These are phyloP conservation scores for Diabrotica undecimpunctata DNA, from an alignment of 1,140 invertebrate genomes.

Conservation along the genomic window DNA sequence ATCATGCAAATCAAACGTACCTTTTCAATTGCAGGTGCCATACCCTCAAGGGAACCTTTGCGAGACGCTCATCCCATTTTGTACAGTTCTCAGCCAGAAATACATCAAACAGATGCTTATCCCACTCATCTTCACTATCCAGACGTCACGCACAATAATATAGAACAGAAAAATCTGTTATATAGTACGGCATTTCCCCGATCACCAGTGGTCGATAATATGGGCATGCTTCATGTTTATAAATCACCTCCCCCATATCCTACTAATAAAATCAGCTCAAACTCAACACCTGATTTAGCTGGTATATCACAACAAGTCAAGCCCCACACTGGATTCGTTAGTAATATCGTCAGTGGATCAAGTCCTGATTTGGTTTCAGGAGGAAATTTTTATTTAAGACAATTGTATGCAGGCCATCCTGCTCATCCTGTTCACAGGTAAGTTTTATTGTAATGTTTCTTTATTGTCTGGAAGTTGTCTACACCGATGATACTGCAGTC, in stretches of 20 bases:
- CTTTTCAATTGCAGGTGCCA: conserved; percentile 29
- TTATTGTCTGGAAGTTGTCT: too few species aligned
- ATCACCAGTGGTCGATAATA: conserved; percentile 47
- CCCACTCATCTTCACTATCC: conserved; percentile 51
- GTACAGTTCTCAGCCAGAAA: conserved; percentile 64
- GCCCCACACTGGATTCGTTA: conserved; percentile 36
- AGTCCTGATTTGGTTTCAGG: conserved; percentile 75
- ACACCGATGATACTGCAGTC: too few species aligned
- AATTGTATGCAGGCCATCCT: conserved; percentile 40
- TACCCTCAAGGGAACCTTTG: conserved; percentile 39
- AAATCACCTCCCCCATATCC: conserved; percentile 83
- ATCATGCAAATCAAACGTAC: too few species aligned
- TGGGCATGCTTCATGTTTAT: conserved; percentile 67
- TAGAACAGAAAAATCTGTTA: conserved; percentile 38
- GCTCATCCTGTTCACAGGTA: conserved; percentile 44
- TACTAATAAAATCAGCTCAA: conserved; percentile 57
- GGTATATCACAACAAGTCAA: conserved; percentile 55
- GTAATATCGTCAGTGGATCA: conserved; percentile 62
- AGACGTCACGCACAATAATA: conserved; percentile 59
- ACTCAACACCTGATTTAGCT: conserved; percentile 69
- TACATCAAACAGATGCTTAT: conserved; percentile 50
- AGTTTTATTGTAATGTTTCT: neutral
- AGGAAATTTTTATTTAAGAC: conserved; percentile 51
- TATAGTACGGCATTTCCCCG: conserved; percentile 37
- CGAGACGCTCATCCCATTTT: conserved; percentile 42